Evolutionary conservation across 2,113 vertebrate genomes (phyloP).

Genomic region (Cathartes aura): DNA sequence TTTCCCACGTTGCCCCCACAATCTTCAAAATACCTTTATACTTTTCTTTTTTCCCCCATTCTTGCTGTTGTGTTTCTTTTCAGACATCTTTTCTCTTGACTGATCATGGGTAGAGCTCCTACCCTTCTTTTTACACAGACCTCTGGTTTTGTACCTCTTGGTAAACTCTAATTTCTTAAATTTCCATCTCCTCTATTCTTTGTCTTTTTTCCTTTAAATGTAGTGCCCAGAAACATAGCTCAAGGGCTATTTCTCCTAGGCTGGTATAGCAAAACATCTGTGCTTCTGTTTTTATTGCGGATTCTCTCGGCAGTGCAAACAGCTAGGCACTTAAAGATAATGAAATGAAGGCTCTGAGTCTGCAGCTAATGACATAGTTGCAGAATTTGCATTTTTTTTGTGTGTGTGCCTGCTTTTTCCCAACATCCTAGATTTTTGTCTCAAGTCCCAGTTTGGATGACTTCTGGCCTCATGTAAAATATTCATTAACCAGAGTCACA

Average conservation of each 20-base stretch:
- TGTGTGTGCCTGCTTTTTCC: not conserved
- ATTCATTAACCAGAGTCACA: not conserved
- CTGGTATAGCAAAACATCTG: not conserved
- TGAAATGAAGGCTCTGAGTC: not conserved
- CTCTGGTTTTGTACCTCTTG: not conserved
- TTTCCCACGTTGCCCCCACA: not conserved
- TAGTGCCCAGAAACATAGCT: not conserved
- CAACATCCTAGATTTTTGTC: not conserved
- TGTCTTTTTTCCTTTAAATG: not conserved
- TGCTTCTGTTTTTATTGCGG: not conserved
- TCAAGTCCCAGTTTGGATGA: not conserved
- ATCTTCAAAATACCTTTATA: not conserved
- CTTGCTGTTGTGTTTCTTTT: not conserved
- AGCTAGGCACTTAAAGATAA: constrained; percentile 4
- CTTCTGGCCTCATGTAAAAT: constrained; percentile 6
- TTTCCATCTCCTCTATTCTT: not conserved
- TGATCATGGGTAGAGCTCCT: not conserved
- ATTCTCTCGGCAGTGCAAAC: not conserved
- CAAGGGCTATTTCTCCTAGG: not conserved
- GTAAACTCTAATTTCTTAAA: not conserved
- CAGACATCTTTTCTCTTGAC: not conserved
- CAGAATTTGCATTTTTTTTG: constrained; percentile 2
- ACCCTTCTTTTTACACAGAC: not conserved
- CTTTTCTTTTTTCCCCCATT: not conserved
- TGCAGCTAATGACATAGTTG: constrained; percentile 29